phyloP scores from a whole-genome alignment of 2,888 invertebrate species.

The Eupelmus urozonus region DNA sequence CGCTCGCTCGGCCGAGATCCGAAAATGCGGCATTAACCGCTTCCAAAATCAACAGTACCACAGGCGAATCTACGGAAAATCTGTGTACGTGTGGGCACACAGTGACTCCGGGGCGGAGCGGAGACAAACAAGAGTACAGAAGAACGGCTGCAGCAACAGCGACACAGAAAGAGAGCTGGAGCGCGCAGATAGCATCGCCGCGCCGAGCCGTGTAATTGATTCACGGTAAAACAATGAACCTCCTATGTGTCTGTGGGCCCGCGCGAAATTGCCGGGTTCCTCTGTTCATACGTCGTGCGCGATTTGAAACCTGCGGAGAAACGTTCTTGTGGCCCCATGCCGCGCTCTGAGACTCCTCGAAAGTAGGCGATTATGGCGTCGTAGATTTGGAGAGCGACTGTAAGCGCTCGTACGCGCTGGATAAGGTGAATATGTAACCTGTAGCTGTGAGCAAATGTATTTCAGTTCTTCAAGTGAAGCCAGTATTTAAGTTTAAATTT shows the following conservation, averaged over 20 bases:
- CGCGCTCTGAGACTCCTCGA: no score
- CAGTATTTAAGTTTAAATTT: no score
- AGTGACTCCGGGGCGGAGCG: background rate
- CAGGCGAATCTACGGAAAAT: conserved; percentile 18
- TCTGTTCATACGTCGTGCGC: conserved; percentile 53
- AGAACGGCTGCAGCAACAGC: background rate
- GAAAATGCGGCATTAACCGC: conserved; percentile 31
- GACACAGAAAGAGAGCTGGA: conserved; percentile 52
- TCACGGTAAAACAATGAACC: conserved; percentile 74
- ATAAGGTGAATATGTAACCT: no score
- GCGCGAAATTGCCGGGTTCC: conserved; percentile 64
- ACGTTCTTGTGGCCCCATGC: no score
- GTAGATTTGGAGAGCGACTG: no score
- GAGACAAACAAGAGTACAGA: background rate
- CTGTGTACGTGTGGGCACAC: conserved; percentile 9
- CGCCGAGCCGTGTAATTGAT: conserved; percentile 74
- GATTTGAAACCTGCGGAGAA: conserved; percentile 52
- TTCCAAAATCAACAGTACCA: conserved; percentile 38
- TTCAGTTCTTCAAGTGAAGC: no score
- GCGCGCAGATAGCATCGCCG: conserved; percentile 70
- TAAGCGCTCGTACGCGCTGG: no score
- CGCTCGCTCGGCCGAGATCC: conserved; percentile 5
- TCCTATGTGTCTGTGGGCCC: conserved; percentile 51
- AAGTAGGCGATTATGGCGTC: no score
- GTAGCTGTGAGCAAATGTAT: no score